These are phyloP conservation scores for Cryptus armator DNA, from an alignment of 2,888 invertebrate genomes.

Conservation along the genomic window DNA sequence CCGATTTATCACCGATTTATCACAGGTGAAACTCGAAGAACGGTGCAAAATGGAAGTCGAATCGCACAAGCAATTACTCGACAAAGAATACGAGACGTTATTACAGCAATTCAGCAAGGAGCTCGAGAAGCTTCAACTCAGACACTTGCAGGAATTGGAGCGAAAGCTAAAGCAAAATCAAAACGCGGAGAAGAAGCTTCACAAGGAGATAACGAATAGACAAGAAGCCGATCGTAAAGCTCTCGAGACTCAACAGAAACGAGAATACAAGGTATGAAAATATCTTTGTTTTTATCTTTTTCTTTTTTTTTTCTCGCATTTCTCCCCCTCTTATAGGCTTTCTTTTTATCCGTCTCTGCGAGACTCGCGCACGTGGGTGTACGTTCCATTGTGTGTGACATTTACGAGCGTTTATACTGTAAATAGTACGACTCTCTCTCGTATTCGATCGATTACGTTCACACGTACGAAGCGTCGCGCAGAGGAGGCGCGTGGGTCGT, in stretches of 20 bases:
- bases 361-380: slow-evolving; percentile 43
- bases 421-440: slow-evolving; percentile 37
- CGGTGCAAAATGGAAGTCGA: slow-evolving; percentile 98
- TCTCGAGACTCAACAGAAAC: slow-evolving; percentile 96
- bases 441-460: slow-evolving; percentile 49
- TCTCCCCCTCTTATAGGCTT: background rate
- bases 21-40: slow-evolving; percentile 93
- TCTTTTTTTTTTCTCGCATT: background rate
- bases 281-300: slow-evolving; percentile 12
- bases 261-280: slow-evolving; percentile 92
- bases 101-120: slow-evolving; percentile 97
- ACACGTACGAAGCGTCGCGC: slow-evolving; percentile 17
- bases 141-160: slow-evolving; percentile 92
- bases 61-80: slow-evolving; percentile 96
- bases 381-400: slow-evolving; percentile 39
- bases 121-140: slow-evolving; percentile 93
- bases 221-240: slow-evolving; percentile 97
- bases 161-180: slow-evolving; percentile 94
- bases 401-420: slow-evolving; percentile 39
- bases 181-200: slow-evolving; percentile 95
- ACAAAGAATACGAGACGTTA: slow-evolving; percentile 98
- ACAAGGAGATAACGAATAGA: slow-evolving; percentile 95
- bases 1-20: background rate
- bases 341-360: background rate
- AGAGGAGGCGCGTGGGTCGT: slow-evolving; percentile 45